These are phyloP conservation scores for Centropus bengalensis DNA, from an alignment of 2,113 vertebrate genomes.

Conservation along the genomic window DNA sequence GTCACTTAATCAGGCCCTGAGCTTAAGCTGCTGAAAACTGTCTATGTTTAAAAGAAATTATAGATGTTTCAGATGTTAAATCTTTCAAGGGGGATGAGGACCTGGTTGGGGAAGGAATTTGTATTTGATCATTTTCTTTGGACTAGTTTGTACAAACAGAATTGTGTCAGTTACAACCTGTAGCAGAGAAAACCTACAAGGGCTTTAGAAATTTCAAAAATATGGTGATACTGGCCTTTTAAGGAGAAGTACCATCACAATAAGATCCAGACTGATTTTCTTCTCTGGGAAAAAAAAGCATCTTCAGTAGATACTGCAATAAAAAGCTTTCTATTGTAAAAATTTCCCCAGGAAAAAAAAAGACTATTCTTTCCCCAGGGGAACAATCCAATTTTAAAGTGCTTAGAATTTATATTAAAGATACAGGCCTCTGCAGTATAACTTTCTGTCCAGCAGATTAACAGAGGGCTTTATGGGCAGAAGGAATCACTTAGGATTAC, in stretches of 20 bases:
- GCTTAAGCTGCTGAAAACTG: slow-evolving; percentile 22
- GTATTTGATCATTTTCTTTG: neutral
- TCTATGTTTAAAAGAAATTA: slow-evolving; percentile 24
- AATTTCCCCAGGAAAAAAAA: neutral
- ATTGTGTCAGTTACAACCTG: neutral
- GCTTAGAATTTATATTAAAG: slow-evolving; percentile 5
- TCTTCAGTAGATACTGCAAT: neutral
- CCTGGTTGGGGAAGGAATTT: neutral
- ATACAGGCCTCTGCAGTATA: neutral
- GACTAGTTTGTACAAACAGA: neutral
- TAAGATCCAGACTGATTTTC: neutral
- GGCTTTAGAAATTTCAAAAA: neutral
- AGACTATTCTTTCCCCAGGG: neutral
- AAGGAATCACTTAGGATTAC: neutral
- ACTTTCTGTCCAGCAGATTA: neutral
- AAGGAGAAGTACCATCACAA: neutral
- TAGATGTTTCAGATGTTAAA: neutral
- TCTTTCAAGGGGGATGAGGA: neutral
- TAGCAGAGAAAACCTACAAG: neutral
- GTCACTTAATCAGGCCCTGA: slow-evolving; percentile 8
- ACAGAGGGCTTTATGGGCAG: neutral
- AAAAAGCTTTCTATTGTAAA: neutral
- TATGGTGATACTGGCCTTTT: neutral
- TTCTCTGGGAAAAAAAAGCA: neutral
- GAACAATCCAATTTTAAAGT: neutral